Base-by-base conservation (phyloP, 2,113 vertebrate genomes). In the Hippocampus comes region DNA sequence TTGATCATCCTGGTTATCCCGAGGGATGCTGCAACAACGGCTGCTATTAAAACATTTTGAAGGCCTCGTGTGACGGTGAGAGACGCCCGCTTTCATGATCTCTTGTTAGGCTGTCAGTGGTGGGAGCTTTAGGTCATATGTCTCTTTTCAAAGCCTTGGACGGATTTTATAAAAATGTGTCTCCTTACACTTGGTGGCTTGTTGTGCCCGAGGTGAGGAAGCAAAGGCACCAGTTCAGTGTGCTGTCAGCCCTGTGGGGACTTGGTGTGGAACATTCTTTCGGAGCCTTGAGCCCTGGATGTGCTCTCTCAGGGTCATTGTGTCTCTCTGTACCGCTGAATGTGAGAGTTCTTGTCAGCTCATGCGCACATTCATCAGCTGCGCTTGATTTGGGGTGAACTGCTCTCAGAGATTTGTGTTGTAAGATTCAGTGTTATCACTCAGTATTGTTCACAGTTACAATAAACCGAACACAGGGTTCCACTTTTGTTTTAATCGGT, bases 1-100 rank as follows among this genome's bases (percentile, higher is more conserved):
- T 51, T 68, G 77, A 83, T 81, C 71, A 70, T 79, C 82, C 81
- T 78, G 63, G 64, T 77, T 75, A 51, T 81, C 78, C 79, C 38
- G 46, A 70, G 72, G 82, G 70, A 18, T 57, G 63, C 48, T 55
- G 63, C n/a, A 38, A 64, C 70, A 73, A 49, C 56, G n/a, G 4
- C 59, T 38, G 55, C 74, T 70, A 78, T 78, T 86, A 80, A 89
- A 82, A 79, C 48, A 64, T 74, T 61, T 38, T 53, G 59, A 78
- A 71, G 70, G 74, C 68, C 59, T 25, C 11, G 41, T 81, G 73
- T 78, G 70, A 75, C 72, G 41, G 38, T 69, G 20, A 64, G 53
- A 57, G 75, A 75, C 64, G 64, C 42, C 17, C 46, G 57, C 48
- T 69, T 63, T 71, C 9, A 42, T 70, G 55, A 63, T 74, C 43